Conservation (phyloP, 92 coral and sea anemone species). For the Phenganax marumi region DNA sequence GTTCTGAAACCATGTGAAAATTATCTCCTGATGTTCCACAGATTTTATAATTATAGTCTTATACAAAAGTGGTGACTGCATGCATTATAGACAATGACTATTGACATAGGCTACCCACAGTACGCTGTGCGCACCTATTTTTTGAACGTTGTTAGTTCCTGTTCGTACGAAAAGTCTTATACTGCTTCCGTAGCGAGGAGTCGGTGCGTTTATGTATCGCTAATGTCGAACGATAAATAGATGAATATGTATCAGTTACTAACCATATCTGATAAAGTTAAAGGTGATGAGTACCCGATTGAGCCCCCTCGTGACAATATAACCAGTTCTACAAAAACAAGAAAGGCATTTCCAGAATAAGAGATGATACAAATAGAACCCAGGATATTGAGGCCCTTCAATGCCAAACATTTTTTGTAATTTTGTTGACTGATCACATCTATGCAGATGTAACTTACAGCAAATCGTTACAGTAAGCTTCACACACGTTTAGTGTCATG, state of each 20-base stretch:
- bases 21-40: too few species aligned
- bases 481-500: not conserved
- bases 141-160: too few species aligned
- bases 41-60: too few species aligned
- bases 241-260: not conserved
- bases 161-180: not conserved
- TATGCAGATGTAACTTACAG: not conserved
- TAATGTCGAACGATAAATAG: not conserved
- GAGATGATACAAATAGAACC: not conserved
- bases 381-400: not conserved
- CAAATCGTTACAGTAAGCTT: not conserved
- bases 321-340: slow-evolving; percentile 59
- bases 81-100: too few species aligned
- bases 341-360: not conserved
- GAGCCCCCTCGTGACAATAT: slow-evolving; percentile 81
- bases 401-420: not conserved
- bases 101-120: too few species aligned
- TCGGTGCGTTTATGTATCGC: not conserved
- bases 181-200: too few species aligned
- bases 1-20: too few species aligned
- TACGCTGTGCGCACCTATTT: too few species aligned
- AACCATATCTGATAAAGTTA: slow-evolving; percentile 90
- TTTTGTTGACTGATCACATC: too few species aligned
- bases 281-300: slow-evolving; percentile 89
- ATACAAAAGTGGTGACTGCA: too few species aligned